These are phyloP conservation scores for Dryadula phaetusa DNA, from an alignment of 2,888 invertebrate genomes.

Conservation along the genomic window DNA sequence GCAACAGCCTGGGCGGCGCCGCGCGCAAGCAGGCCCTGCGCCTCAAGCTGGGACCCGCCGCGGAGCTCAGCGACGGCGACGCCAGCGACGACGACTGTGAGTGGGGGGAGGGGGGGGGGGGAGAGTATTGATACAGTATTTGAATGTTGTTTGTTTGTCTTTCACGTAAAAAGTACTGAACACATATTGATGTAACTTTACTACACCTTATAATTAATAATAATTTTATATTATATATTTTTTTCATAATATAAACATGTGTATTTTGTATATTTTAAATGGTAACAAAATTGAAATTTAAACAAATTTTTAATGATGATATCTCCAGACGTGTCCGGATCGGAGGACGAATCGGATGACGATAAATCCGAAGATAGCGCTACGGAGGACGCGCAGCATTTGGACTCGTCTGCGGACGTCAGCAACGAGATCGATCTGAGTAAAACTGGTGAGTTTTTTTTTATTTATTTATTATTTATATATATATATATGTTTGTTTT, in stretches of 20 bases:
- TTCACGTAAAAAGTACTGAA: too few relatives aligned
- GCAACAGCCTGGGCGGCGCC: conserved; percentile 70
- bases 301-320: too few relatives aligned
- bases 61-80: conserved; percentile 85
- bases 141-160: too few relatives aligned
- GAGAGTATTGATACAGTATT: too few relatives aligned
- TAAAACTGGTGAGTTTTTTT: conserved; percentile 52
- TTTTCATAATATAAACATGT: too few relatives aligned
- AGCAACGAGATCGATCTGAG: conserved; percentile 51
- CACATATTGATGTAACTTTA: too few relatives aligned
- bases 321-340: conserved; percentile 68
- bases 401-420: conserved; percentile 49
- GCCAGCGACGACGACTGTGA: conserved; percentile 85
- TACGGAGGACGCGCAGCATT: conserved; percentile 61
- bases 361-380: conserved; percentile 64
- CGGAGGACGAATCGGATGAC: conserved; percentile 54
- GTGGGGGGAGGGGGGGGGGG: conserved; percentile 43
- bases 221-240: too few relatives aligned
- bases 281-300: too few relatives aligned
- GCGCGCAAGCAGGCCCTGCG: conserved; percentile 60
- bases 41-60: conserved; percentile 73
- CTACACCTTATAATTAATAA: too few relatives aligned
- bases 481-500: too few relatives aligned
- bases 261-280: too few relatives aligned
- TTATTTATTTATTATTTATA: not conserved